Base-by-base conservation (phyloP, 2,888 invertebrate genomes). In the Lasioglossum lativentre region DNA sequence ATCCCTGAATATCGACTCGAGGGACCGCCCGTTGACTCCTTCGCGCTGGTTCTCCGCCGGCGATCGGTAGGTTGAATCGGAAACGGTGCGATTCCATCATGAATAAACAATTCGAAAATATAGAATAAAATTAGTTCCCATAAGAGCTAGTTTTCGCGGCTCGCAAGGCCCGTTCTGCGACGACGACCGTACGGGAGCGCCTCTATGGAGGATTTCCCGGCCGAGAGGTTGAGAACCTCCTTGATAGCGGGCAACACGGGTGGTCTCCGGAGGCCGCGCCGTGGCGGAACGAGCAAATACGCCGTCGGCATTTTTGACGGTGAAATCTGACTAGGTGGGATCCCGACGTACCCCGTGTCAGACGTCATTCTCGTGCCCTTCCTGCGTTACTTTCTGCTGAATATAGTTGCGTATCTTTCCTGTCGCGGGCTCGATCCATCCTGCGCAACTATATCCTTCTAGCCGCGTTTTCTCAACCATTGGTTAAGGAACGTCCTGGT, bases 211-310 rank as follows among this genome's bases (percentile, higher is more conserved):
- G 27, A 59, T 59, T 40, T 16, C 30, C 34, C 66, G 47, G 66
- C 30, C 34, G 38, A 56, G 66, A 76, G 89, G 92, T 93, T 94
- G 94, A 94, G 94, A 93, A 93, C 93, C 94, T 73, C 89, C 91
- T 88, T 82, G 78, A 92, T 86, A 87, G 91, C 87, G 90, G 91
- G 87, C 93, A 88, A 90, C 93, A 91, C 93, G 94, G 95, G 95
- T 94, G 95, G 95, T 94, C 94, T 90, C 90, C 90, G 89, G 92
- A 92, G 93, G 94, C 91, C 90, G 91, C 91, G 93, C 92, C 93
- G 93, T 92, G 92, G 92, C 93, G 93, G 92, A 94, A 94, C 94
- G 94, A 93, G 93, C 94, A 94, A 94, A 94, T 94, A 95, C 93
- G 94, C 94, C 93, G 94, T 94, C 93, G 94, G 94, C 93, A 93